A percentile compares a stretch with the other conserved stretches of the same genome.
Conservation (phyloP, 2,113 vertebrate species). For the Hippopotamus amphibius region DNA sequence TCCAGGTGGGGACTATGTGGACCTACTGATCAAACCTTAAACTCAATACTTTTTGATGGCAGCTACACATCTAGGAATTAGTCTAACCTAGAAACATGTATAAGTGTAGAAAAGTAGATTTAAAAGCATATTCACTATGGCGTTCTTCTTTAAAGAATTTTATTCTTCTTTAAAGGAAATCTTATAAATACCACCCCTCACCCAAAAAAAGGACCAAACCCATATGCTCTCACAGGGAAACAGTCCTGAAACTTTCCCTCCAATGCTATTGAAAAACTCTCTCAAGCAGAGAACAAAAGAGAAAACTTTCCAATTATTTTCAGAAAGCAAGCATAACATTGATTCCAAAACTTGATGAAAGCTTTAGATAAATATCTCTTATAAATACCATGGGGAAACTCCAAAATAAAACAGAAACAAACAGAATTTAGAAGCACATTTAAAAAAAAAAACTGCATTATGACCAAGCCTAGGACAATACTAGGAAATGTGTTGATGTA, state of each 20-base stretch:
- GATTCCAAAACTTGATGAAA: not conserved
- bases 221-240: not conserved
- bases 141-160: not conserved
- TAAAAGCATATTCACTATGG: not conserved
- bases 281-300: not conserved
- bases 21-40: not conserved
- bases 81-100: not conserved
- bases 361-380: not conserved
- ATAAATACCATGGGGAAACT: not conserved
- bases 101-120: not conserved
- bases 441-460: not conserved
- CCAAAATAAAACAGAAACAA: not conserved
- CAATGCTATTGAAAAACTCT: not conserved
- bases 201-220: not conserved
- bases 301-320: not conserved
- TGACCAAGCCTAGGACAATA: not conserved
- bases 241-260: not conserved
- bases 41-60: not conserved
- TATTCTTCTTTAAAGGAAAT: not conserved
- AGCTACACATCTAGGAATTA: not conserved
- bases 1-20: not conserved
- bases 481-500: not conserved
- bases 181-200: not conserved
- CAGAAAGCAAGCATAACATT: not conserved
- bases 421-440: not conserved